These are phyloP conservation scores for Hylia prasina DNA, from an alignment of 2,113 vertebrate species.

Conservation along the genomic window DNA sequence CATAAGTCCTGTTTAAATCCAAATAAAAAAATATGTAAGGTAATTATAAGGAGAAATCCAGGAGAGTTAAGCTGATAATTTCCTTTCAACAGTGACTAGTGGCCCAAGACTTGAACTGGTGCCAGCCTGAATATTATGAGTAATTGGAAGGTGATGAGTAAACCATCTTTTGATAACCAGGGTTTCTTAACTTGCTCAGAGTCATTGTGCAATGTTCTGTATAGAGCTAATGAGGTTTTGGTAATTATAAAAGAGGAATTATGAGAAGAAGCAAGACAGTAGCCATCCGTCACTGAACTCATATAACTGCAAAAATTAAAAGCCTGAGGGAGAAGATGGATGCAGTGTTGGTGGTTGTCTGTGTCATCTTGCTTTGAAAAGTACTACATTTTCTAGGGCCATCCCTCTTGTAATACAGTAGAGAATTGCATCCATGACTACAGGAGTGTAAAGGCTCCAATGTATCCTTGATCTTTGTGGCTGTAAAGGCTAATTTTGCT, in stretches of 20 bases:
- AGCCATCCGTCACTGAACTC: neutral
- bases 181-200: neutral
- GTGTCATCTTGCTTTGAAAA: neutral
- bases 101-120: neutral
- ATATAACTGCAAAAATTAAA: neutral
- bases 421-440: neutral
- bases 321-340: neutral
- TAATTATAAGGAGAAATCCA: neutral
- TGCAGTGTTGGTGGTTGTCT: neutral
- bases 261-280: neutral
- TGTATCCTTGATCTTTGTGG: neutral
- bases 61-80: neutral
- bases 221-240: neutral
- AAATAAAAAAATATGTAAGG: neutral
- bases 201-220: neutral
- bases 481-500: neutral
- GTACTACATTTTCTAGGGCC: neutral
- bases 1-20: neutral
- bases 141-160: neutral
- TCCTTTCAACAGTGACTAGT: neutral
- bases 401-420: neutral
- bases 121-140: neutral
- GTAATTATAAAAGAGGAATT: neutral
- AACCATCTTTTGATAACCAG: neutral
- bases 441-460: neutral